phyloP scores from a whole-genome alignment of 2,888 invertebrate genomes.

The Rhimphoctona megacephalus region DNA sequence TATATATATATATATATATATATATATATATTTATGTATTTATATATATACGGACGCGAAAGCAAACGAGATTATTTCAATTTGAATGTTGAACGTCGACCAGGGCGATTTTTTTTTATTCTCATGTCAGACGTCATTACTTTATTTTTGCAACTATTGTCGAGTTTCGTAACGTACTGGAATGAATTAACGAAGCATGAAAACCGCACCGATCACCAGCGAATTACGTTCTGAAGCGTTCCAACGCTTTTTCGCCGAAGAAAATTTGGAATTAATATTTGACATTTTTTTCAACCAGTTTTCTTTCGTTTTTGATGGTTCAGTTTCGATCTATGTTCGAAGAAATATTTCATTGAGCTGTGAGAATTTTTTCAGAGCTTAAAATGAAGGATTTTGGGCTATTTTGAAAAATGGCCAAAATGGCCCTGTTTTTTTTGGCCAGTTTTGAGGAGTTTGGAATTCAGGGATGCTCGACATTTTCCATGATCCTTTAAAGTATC shows the following conservation, averaged over 20 bases:
- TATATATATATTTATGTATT: constrained; percentile 4
- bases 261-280: background rate
- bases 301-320: background rate
- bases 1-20: background rate
- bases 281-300: background rate
- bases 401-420: constrained; percentile 6
- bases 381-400: too few relatives aligned
- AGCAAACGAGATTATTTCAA: constrained; percentile 74
- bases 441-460: background rate
- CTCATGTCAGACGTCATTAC: background rate
- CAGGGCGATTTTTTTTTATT: constrained; percentile 51
- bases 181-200: constrained; percentile 80
- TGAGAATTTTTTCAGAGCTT: background rate
- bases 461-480: background rate
- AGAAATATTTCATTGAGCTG: background rate
- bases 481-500: too few relatives aligned
- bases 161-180: constrained; percentile 73
- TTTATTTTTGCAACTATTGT: constrained; percentile 60
- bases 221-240: background rate
- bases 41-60: constrained; percentile 41
- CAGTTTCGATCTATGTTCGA: background rate
- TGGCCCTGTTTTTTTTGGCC: background rate
- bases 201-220: constrained; percentile 66
- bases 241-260: background rate
- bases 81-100: constrained; percentile 74